A percentile compares a stretch with the other conserved stretches of the same genome.
phyloP scores from a whole-genome alignment of 2,888 invertebrate species.

The Drosophila yooni region DNA sequence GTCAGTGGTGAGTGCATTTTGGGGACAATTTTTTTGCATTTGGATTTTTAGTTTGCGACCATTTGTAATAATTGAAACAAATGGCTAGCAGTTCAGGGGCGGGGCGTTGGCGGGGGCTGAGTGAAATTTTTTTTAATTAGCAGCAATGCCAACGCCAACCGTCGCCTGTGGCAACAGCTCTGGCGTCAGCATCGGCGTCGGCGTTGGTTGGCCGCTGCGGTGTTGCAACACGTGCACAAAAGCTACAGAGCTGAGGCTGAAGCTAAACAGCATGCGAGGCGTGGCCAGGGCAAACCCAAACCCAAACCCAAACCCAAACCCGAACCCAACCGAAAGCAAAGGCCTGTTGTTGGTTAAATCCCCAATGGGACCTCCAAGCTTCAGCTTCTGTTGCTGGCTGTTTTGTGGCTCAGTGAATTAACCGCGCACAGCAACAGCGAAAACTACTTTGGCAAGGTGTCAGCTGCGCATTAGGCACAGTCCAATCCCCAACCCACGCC shows the following conservation, averaged over 20 bases:
- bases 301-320: neutral
- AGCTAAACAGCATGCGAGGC: constrained; percentile 10
- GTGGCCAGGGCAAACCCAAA: constrained; percentile 14
- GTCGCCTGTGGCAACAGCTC: constrained; percentile 48
- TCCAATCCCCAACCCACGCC: constrained; percentile 11
- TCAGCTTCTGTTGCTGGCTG: constrained; percentile 30
- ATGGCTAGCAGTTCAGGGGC: constrained; percentile 38
- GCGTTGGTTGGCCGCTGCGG: constrained; percentile 32
- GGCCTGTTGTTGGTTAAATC: constrained; percentile 56
- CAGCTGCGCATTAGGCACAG: constrained; percentile 73
- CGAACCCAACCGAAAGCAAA: constrained; percentile 6
- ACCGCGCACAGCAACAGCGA: constrained; percentile 66
- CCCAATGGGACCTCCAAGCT: constrained; percentile 58
- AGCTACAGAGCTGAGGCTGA: constrained; percentile 2
- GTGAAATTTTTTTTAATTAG: constrained; percentile 70
- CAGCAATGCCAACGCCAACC: constrained; percentile 56
- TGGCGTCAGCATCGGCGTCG: neutral
- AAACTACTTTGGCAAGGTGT: constrained; percentile 80
- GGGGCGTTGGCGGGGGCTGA: constrained; percentile 11
- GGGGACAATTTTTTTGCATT: constrained; percentile 23
- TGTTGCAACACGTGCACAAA: constrained; percentile 72
- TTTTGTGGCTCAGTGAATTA: constrained; percentile 54
- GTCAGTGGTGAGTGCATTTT: constrained; percentile 64
- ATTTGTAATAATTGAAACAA: constrained; percentile 77
- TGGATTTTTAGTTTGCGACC: constrained; percentile 40